Evolutionary conservation across 2,113 vertebrate species (phyloP).

Genomic region (Charina bottae): DNA sequence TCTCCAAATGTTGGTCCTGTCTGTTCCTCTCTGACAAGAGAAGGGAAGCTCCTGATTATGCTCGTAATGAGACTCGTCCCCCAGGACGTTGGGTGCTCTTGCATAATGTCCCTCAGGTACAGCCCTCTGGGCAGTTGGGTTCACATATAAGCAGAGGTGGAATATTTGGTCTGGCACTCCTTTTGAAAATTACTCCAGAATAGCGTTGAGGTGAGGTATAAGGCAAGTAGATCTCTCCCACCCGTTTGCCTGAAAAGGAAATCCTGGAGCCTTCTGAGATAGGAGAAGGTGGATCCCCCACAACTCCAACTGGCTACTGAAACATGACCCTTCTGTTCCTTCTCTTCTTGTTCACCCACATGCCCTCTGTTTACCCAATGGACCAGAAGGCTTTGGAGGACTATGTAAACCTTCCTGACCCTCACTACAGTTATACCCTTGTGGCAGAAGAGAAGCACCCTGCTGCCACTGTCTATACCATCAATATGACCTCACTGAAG

Average conservation of each 20-base stretch:
- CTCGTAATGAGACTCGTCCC: neutral
- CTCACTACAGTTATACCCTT: neutral
- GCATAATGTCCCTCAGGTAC: neutral
- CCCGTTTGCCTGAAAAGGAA: neutral
- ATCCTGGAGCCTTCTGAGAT: neutral
- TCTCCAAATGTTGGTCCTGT: neutral
- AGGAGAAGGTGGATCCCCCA: neutral
- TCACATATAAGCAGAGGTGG: neutral
- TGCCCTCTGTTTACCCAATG: neutral
- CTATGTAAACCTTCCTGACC: neutral
- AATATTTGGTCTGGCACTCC: neutral
- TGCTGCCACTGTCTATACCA: neutral
- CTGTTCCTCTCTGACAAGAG: neutral
- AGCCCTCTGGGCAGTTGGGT: neutral
- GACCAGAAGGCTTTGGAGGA: neutral
- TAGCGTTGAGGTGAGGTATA: neutral
- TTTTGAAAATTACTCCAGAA: neutral
- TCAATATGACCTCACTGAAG: constrained; percentile 18
- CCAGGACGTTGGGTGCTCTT: neutral
- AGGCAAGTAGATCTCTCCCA: neutral
- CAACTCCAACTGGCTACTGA: neutral
- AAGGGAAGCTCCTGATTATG: neutral
- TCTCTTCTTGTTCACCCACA: neutral
- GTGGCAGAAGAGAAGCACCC: neutral
- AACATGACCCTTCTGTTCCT: neutral